Percentiles rank a stretch among this genome's conserved stretches.
Evolutionary conservation across 2,113 vertebrate species (phyloP).

Genomic region (Archilochus colubris): DNA sequence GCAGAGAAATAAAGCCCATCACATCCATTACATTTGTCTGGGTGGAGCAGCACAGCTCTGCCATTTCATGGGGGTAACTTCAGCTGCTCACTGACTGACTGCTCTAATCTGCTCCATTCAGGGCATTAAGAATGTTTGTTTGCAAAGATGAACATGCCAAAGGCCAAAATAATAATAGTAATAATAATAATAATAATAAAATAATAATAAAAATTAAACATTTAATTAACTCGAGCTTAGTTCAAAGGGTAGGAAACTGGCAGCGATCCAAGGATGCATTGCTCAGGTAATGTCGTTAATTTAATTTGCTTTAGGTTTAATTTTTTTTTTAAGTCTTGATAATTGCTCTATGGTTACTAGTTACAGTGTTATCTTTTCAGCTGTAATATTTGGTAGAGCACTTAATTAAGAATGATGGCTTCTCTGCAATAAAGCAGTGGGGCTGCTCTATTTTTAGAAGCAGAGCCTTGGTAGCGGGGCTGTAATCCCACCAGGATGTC

Average conservation of each 20-base stretch:
- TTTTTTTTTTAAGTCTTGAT: constrained; percentile 70
- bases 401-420: constrained; percentile 60
- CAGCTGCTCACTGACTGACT: neutral
- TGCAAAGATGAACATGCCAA: constrained; percentile 55
- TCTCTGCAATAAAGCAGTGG: neutral
- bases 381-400: constrained; percentile 60
- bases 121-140: constrained; percentile 7
- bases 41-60: neutral
- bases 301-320: constrained; percentile 76
- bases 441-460: constrained; percentile 2
- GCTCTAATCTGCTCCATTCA: neutral
- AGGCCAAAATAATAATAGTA: constrained; percentile 42
- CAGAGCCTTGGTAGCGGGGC: neutral
- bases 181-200: neutral
- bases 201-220: constrained; percentile 54
- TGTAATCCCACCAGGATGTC: neutral
- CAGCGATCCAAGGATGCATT: constrained; percentile 72
- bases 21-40: neutral
- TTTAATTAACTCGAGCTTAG: constrained; percentile 81
- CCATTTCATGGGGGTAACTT: neutral
- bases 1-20: neutral
- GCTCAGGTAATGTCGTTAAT: constrained; percentile 76
- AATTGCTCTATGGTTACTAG: constrained; percentile 75
- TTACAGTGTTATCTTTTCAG: constrained; percentile 75
- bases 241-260: constrained; percentile 84